These are phyloP conservation scores for Vicugna pacos DNA, from an alignment of 2,113 vertebrate species.

Conservation along the genomic window DNA sequence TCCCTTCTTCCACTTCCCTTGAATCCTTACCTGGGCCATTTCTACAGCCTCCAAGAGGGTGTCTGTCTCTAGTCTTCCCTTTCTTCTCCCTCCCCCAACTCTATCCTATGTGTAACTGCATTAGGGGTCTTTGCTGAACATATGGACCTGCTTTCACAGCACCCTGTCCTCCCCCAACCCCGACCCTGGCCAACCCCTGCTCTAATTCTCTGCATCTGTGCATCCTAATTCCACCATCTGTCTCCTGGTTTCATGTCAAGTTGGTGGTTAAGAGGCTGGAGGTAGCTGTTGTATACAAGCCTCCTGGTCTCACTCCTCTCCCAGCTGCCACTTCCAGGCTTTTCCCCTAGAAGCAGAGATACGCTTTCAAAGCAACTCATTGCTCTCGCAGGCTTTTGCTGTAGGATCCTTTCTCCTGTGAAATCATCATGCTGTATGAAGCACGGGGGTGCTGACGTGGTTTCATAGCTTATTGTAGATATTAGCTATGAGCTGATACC, in stretches of 20 bases:
- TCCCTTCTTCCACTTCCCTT: not conserved
- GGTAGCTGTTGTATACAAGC: not conserved
- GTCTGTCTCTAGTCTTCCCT: not conserved
- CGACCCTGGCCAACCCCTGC: too few species aligned
- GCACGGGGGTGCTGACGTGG: rapidly evolving
- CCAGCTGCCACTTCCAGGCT: too few species aligned
- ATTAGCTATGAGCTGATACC: not conserved
- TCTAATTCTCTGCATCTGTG: not conserved
- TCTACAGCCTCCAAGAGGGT: not conserved
- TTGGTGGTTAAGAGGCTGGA: not conserved
- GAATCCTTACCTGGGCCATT: not conserved
- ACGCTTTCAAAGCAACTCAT: not conserved
- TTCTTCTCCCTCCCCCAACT: not conserved
- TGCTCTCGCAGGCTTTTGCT: not conserved
- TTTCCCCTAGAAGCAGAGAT: not conserved
- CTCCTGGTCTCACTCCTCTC: not conserved
- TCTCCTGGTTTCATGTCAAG: not conserved
- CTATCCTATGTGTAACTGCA: not conserved
- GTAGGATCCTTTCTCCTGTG: not conserved
- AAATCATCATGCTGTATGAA: not conserved
- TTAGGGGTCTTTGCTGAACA: not conserved
- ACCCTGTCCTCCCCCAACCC: not conserved
- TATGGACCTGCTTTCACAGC: not conserved
- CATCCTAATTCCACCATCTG: not conserved
- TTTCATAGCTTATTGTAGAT: not conserved